Evolutionary conservation across 2,113 vertebrate species (phyloP).

Genomic region (Anarhynchus alexandrinus): DNA sequence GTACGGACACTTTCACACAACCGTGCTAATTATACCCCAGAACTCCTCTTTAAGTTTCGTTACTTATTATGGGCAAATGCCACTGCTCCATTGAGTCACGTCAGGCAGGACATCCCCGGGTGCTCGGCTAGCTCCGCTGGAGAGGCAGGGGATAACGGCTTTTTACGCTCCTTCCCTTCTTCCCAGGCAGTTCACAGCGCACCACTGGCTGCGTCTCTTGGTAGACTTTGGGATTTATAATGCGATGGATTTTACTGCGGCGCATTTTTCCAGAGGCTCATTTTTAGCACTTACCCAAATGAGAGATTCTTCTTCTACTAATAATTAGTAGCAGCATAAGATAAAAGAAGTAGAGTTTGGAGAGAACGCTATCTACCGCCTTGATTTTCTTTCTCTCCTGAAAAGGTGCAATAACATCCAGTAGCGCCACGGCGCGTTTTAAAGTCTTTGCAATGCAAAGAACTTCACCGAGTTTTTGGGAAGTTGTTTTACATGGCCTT

Average conservation of each 20-base stretch:
- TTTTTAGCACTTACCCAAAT: neutral
- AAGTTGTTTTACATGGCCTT: neutral
- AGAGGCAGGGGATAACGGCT: neutral
- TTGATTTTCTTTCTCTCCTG: neutral
- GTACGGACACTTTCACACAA: neutral
- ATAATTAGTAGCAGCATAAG: neutral
- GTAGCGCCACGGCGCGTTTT: neutral
- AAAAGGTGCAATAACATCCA: neutral
- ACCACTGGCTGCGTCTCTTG: neutral
- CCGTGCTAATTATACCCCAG: rapidly evolving
- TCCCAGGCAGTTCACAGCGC: neutral
- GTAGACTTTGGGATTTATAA: neutral
- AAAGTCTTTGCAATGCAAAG: neutral
- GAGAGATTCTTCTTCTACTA: neutral
- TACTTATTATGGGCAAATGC: neutral
- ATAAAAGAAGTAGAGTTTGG: neutral
- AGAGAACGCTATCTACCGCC: neutral
- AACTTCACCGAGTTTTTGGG: neutral
- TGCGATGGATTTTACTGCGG: neutral
- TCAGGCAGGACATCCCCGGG: neutral
- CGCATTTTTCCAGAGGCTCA: neutral
- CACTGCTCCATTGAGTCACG: neutral
- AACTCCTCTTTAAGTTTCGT: neutral
- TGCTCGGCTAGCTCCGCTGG: neutral
- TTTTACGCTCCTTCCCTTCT: neutral